These are phyloP conservation scores for Heteromormyrus szaboi DNA, from an alignment of 2,797 vertebrate species.

Conservation along the genomic window DNA sequence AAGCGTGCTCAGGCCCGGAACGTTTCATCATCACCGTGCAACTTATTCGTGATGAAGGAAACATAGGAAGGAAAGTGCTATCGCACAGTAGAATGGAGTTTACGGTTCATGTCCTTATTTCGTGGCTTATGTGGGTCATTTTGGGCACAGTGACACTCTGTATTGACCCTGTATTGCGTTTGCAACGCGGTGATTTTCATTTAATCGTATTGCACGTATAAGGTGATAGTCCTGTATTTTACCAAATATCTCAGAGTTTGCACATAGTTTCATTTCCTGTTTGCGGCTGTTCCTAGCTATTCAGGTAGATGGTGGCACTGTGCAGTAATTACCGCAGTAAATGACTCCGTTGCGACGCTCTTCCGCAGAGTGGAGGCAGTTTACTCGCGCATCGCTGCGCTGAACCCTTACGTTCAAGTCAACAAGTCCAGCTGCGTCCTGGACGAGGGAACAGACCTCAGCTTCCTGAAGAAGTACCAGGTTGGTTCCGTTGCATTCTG, in stretches of 20 bases:
- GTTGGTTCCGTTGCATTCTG: constrained; percentile 47
- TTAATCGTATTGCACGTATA: not conserved
- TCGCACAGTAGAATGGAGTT: not conserved
- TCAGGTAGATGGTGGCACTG: not conserved
- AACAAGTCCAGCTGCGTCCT: constrained; percentile 67
- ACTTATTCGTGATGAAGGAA: not conserved
- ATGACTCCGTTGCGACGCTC: not conserved
- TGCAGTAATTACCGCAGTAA: not conserved
- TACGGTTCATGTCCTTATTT: not conserved
- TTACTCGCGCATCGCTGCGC: constrained; percentile 73
- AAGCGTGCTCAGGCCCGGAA: too few relatives aligned
- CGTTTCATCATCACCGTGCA: not conserved
- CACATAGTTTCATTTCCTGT: not conserved
- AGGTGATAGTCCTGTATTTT: not conserved
- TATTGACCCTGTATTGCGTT: not conserved
- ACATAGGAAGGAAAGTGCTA: not conserved
- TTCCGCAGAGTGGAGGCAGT: constrained; percentile 78
- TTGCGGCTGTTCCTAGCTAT: not conserved
- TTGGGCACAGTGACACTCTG: not conserved
- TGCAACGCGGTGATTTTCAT: not conserved
- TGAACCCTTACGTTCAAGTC: constrained; percentile 92
- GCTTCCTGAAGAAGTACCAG: constrained; percentile 83
- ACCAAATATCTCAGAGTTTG: not conserved
- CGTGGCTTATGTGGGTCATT: not conserved
- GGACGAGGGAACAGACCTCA: constrained; percentile 75